A percentile compares a stretch with the other conserved stretches of the same genome.
Conservation (phyloP, 2,113 vertebrate species). For the Oplegnathus fasciatus region DNA sequence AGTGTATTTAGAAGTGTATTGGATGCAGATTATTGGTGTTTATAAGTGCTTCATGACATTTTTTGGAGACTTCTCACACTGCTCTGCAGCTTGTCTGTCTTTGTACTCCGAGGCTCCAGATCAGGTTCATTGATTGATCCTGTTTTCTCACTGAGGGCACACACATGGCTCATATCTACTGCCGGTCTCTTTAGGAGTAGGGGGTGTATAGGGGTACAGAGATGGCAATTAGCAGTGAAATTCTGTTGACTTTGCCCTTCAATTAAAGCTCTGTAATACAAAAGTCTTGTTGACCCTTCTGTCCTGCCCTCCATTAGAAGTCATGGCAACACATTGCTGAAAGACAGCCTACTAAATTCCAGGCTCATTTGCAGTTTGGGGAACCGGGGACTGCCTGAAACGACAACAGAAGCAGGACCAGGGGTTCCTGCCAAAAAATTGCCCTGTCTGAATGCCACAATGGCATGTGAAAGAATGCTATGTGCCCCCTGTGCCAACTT, state of each 20-base stretch:
- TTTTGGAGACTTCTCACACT: conserved; percentile 27
- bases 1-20: not conserved
- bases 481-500: conserved; percentile 79
- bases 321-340: conserved; percentile 72
- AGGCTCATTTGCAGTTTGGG: conserved; percentile 83
- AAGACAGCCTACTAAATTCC: conserved; percentile 69
- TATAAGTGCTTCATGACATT: not conserved
- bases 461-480: conserved; percentile 85
- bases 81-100: conserved; percentile 29
- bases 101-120: conserved; percentile 21
- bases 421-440: conserved; percentile 77
- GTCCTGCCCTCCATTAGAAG: conserved; percentile 71
- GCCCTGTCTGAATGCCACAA: conserved; percentile 76
- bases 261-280: conserved; percentile 75
- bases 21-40: conserved; percentile 10
- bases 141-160: conserved; percentile 39
- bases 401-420: conserved; percentile 70
- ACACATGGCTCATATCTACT: conserved; percentile 52
- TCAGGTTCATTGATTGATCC: conserved; percentile 49
- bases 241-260: conserved; percentile 77
- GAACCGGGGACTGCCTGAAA: conserved; percentile 76
- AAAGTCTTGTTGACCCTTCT: conserved; percentile 77
- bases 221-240: conserved; percentile 70
- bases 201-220: conserved; percentile 25
- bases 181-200: conserved; percentile 30